phyloP scores from a whole-genome alignment of 2,888 invertebrate genomes.

The Tineola bisselliella region DNA sequence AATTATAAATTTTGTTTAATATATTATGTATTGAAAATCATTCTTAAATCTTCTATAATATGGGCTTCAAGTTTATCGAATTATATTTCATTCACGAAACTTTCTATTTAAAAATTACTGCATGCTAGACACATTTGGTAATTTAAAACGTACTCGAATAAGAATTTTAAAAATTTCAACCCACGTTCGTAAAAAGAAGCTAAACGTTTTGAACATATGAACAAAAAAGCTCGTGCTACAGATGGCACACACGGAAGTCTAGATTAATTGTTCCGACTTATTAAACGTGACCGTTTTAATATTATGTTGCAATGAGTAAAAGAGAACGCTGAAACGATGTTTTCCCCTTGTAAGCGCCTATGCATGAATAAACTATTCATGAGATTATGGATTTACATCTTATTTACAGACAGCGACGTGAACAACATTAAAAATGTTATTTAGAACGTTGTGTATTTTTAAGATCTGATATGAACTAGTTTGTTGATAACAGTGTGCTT shows the following conservation, averaged over 20 bases:
- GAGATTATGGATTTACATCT: not conserved
- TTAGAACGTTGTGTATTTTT: too few relatives aligned
- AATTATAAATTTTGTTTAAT: too few relatives aligned
- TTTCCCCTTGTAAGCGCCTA: not conserved
- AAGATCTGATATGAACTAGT: too few relatives aligned
- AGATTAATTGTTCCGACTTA: not conserved
- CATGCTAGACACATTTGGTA: too few relatives aligned
- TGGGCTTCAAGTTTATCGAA: too few relatives aligned
- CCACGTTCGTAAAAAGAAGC: not conserved
- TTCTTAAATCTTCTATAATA: too few relatives aligned
- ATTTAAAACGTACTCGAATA: not conserved
- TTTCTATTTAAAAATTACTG: too few relatives aligned
- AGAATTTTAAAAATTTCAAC: not conserved
- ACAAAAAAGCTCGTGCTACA: not conserved
- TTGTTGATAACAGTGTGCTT: too few relatives aligned
- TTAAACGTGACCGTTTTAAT: not conserved
- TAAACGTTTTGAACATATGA: not conserved
- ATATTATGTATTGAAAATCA: too few relatives aligned
- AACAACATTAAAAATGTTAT: too few relatives aligned
- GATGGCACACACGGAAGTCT: not conserved
- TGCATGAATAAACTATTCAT: constrained; percentile 8
- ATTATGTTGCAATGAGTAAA: too few relatives aligned
- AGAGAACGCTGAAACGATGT: not conserved
- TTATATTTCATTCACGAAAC: too few relatives aligned
- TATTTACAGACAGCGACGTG: not conserved